Percentiles rank a stretch among this genome's conserved stretches.
Conservation (phyloP, 2,797 vertebrate species). For the Phoeniculus purpureus region DNA sequence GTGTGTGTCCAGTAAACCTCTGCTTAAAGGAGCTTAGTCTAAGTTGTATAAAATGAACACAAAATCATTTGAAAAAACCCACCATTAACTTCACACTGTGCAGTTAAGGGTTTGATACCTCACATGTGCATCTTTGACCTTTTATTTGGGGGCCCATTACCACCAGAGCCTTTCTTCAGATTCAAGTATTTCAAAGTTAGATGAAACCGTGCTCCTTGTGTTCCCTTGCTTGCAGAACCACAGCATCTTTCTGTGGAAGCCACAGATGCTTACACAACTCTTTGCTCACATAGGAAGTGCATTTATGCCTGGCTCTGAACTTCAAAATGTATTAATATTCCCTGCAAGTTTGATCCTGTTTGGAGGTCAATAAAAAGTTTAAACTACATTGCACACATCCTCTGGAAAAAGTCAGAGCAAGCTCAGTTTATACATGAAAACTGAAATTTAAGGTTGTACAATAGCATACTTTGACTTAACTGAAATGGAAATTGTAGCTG, state of each 20-base stretch:
- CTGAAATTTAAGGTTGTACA: slow-evolving; percentile 25
- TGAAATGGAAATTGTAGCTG: slow-evolving; percentile 41
- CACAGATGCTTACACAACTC: slow-evolving; percentile 9
- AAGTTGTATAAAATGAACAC: neutral
- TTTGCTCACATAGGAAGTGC: neutral
- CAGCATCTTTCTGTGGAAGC: slow-evolving; percentile 48
- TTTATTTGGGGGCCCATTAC: slow-evolving; percentile 29
- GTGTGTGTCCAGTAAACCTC: neutral
- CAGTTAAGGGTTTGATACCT: slow-evolving; percentile 15
- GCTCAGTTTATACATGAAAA: slow-evolving; percentile 62
- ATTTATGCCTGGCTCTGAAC: neutral
- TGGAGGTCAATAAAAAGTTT: slow-evolving; percentile 16
- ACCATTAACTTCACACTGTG: neutral
- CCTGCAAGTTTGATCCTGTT: neutral
- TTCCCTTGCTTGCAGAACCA: slow-evolving; percentile 49
- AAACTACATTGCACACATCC: neutral
- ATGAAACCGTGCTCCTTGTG: neutral
- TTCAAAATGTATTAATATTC: slow-evolving; percentile 2
- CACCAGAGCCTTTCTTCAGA: neutral
- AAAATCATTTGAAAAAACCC: neutral
- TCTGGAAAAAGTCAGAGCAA: slow-evolving; percentile 69
- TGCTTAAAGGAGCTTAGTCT: neutral
- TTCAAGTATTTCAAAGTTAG: slow-evolving; percentile 21
- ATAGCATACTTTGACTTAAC: slow-evolving; percentile 32
- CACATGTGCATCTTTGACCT: slow-evolving; percentile 10